Evolutionary conservation across 2,113 vertebrate species (phyloP).

Genomic region (Channa maculata): DNA sequence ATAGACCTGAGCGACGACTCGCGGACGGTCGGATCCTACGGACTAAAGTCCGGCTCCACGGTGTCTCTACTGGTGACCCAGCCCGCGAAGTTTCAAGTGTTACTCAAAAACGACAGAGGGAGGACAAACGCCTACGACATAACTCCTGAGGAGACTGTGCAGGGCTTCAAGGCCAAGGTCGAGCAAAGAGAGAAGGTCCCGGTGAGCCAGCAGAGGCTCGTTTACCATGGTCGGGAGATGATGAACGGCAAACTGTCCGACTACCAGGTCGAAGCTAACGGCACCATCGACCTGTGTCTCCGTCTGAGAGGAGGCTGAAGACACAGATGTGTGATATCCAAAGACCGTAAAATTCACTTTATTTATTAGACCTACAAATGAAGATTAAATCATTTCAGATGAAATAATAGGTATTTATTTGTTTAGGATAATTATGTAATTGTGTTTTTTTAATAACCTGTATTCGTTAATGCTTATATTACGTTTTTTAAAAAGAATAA

Average conservation of each 20-base stretch:
- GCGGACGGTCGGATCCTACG: constrained; percentile 27
- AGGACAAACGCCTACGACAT: constrained; percentile 53
- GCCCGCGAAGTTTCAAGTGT: constrained; percentile 63
- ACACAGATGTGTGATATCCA: neutral
- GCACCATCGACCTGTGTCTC: constrained; percentile 69
- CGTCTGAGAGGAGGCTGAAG: constrained; percentile 75
- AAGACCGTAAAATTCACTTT: neutral
- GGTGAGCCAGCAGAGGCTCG: constrained; percentile 72
- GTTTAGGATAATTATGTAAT: too few relatives aligned
- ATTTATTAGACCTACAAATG: neutral
- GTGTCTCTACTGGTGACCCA: constrained; percentile 69
- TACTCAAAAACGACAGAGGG: constrained; percentile 67
- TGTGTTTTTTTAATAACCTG: too few relatives aligned
- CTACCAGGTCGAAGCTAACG: constrained; percentile 51
- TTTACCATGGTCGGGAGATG: constrained; percentile 61
- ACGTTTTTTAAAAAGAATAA: too few relatives aligned
- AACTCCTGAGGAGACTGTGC: constrained; percentile 49
- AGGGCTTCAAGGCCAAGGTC: constrained; percentile 59
- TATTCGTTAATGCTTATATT: too few relatives aligned
- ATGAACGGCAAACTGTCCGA: constrained; percentile 40
- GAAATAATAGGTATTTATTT: neutral
- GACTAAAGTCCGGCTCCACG: constrained; percentile 49
- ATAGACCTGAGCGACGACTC: constrained; percentile 42
- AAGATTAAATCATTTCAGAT: neutral
- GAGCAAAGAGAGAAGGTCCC: constrained; percentile 37